Evolutionary conservation across 35 echinoderm and acorn worm species (phyloP).

Genomic region (Ophioderma brevispina): DNA sequence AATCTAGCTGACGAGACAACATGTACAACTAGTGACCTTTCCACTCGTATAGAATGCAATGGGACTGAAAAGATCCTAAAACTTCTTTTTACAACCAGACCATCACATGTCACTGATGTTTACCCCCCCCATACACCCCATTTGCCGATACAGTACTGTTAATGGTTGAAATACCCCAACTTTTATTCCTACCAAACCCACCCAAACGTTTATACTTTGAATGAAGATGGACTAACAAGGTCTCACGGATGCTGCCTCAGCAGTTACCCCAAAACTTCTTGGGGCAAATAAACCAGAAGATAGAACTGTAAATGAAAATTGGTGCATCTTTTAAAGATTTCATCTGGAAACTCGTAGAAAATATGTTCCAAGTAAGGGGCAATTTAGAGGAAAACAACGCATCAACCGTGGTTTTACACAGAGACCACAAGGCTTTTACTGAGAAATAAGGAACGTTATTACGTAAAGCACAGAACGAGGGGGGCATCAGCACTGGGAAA

Average conservation of each 20-base stretch:
- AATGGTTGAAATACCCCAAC: slow-evolving; percentile 15
- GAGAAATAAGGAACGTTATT: slow-evolving; percentile 21
- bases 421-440: background rate
- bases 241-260: background rate
- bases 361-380: slow-evolving; percentile 19
- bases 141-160: slow-evolving; percentile 35
- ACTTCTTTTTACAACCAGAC: background rate
- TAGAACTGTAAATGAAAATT: slow-evolving; percentile 1
- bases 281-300: background rate
- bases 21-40: background rate
- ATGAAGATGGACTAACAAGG: background rate
- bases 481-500: slow-evolving; percentile 17
- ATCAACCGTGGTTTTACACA: slow-evolving; percentile 11
- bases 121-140: slow-evolving; percentile 23
- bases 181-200: slow-evolving; percentile 2
- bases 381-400: slow-evolving; percentile 3
- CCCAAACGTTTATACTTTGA: slow-evolving; percentile 24
- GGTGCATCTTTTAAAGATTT: slow-evolving; percentile 5
- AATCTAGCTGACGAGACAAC: no score
- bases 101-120: slow-evolving; percentile 13
- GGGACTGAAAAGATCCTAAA: slow-evolving; percentile 10
- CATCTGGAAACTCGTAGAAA: background rate
- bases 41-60: background rate
- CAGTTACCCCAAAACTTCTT: no score
- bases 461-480: background rate